Base-by-base conservation (phyloP, 1,140 invertebrate genomes). In the Phenacoccus solenopsis region DNA sequence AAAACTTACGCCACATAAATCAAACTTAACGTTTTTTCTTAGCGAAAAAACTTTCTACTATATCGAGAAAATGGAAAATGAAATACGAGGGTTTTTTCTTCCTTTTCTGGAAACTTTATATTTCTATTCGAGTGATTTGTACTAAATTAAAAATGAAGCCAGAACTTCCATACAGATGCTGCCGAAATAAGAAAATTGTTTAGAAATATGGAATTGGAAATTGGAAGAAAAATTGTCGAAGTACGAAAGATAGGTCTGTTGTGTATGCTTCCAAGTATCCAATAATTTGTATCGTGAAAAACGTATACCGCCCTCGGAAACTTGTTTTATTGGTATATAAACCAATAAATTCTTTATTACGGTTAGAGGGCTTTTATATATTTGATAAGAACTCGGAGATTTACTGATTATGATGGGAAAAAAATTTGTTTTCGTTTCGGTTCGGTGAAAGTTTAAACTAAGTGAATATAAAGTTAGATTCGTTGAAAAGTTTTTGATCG, bases 311-410 rank as follows among this genome's bases (percentile, higher is more conserved):
- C 38, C 38, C 20, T 49, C 16, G 38, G 38, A 49, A 49, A 49
- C 5, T 49, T 49, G 38, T 49, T 49, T 49, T 49, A 5, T 49
- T 49, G 12, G 38, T 49, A 49, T 49, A 49, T 49, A 49, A 49
- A 49, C 38, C 38, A 49, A 49, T 49, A 49, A 49, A 49, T 49
- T 49, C 38, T 49, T 49, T 49, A 49, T 49, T 49, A 49, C 38
- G 20, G 38, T 49, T 49, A 49, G 38, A 49, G 38, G 38, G 38
- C 38, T 49, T 49, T 49, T 49, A 16, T 49, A 49, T 49, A n/a
- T 49, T 49, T 49, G 38, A 49, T n/a, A 49, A 49, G 38, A 49
- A 49, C 5, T 49, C 20, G 38, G 38, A 49, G 38, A 49, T 49
- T 49, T 49, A 49, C 38, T n/a, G 38, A 49, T 49, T 49, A 49